Evolutionary conservation across 1,140 invertebrate genomes (phyloP), one percentile per base, ranked within the genome.

Genomic region (Caerostris extrusa): DNA sequence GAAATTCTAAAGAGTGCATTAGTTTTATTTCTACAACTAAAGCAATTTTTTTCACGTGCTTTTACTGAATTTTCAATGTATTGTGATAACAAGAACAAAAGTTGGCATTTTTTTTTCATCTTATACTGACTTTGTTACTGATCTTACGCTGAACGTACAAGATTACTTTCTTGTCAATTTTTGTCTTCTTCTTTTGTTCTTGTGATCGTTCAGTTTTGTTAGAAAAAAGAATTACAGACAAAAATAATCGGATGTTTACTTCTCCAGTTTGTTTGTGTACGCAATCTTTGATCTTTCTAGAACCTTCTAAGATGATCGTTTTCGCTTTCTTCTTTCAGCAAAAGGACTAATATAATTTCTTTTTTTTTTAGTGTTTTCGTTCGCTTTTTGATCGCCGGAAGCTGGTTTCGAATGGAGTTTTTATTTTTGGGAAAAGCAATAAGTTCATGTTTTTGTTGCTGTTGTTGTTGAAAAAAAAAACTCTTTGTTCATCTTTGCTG

Each of bases 231-330:
- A 91, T 91, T 91, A 91, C 57, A 82, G 71, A 82, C 56, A 82
- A 91, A 60, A 91, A n/a, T 91, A 91, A 91, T 91, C 90, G 90
- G 71, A 91, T 91, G 90, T 91, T 91, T 91, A 91, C 77, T 61
- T 60, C 8, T n/a, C 8, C 64, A 61, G 53, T 61, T 77, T 71
- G 67, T 90, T 67, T 82, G n/a, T 82, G 60, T 60, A 58, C 19
- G 34, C 50, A 90, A 90, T 90, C 77, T 91, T 91, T 91, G 90
- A 91, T 91, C 90, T 82, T 55, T 55, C 3, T 60, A 8, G 8
- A 10, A 88, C 83, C 56, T 50, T 81, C 50, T 64, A 58, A 61
- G 61, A 67, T 17, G 67, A 91, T 81, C 90, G 55, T 91, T 60
- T 82, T 81, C 57, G 71, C n/a, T 91, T 91, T 91, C 57, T 82